These are phyloP conservation scores for Scaptomyza graminum DNA, from an alignment of 1,140 invertebrate species.

Conservation along the genomic window DNA sequence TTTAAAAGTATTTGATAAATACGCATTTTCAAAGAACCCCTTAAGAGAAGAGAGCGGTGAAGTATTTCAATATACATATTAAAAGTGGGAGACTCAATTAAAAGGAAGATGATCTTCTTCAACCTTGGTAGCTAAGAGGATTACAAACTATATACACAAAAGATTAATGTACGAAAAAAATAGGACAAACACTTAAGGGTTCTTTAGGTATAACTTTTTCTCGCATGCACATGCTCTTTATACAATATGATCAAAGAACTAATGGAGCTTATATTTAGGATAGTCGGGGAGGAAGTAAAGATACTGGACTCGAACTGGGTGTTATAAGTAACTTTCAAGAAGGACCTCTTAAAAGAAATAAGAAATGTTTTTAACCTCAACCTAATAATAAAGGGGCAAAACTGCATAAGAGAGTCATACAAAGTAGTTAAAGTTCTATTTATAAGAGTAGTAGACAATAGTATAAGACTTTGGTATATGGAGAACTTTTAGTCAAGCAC, in stretches of 20 bases:
- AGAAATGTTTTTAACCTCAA: too few species aligned
- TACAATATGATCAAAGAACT: neutral
- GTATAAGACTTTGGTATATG: too few species aligned
- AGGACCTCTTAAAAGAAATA: too few species aligned
- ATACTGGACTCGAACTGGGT: neutral
- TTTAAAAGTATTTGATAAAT: constrained; percentile 10
- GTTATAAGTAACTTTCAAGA: too few species aligned
- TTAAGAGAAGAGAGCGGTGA: constrained; percentile 37
- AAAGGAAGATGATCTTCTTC: constrained; percentile 23
- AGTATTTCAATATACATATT: constrained; percentile 7
- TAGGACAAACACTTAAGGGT: neutral
- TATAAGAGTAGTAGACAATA: too few species aligned
- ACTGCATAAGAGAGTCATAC: too few species aligned
- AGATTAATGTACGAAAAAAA: neutral
- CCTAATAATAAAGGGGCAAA: too few species aligned
- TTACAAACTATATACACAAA: constrained; percentile 30
- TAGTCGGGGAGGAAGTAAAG: neutral
- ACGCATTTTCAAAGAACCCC: constrained; percentile 14
- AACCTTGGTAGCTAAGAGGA: constrained; percentile 11
- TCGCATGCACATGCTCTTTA: constrained; percentile 17
- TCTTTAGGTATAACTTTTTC: too few species aligned
- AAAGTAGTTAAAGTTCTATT: too few species aligned
- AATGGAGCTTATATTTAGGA: neutral
- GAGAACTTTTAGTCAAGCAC: too few species aligned
- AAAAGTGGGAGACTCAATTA: constrained; percentile 17